Percentiles rank a stretch among this genome's conserved stretches.
These are phyloP conservation scores for Apodemia mormo DNA, from an alignment of 2,888 invertebrate species.

Conservation along the genomic window DNA sequence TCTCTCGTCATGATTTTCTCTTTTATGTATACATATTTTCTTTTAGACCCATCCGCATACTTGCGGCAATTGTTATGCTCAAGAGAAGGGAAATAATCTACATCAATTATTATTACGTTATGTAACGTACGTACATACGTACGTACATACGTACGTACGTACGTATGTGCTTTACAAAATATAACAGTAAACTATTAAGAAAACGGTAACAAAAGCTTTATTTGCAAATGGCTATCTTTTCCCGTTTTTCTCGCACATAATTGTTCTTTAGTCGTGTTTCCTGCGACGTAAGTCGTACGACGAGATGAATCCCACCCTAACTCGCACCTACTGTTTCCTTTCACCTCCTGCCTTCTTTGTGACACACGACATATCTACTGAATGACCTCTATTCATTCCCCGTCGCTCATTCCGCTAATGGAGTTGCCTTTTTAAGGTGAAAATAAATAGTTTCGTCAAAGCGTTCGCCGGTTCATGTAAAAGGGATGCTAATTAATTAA, in stretches of 20 bases:
- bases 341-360: conserved; percentile 49
- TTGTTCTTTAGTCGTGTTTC: conserved; percentile 30
- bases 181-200: not conserved
- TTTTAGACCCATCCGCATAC: too few species aligned
- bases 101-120: too few species aligned
- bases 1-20: too few species aligned
- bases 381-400: conserved; percentile 70
- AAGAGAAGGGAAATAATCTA: too few species aligned
- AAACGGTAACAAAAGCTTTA: conserved; percentile 14
- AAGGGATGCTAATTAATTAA: conserved; percentile 67
- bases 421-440: conserved; percentile 72
- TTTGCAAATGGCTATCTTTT: conserved; percentile 25
- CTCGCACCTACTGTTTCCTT: conserved; percentile 42
- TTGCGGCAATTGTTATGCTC: too few species aligned
- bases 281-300: conserved; percentile 29
- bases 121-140: too few species aligned
- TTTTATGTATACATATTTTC: too few species aligned
- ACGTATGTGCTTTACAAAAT: not conserved
- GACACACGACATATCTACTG: conserved; percentile 60
- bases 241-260: conserved; percentile 30
- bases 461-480: conserved; percentile 42
- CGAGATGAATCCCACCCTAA: conserved; percentile 30
- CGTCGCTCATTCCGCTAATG: conserved; percentile 74
- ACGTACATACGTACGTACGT: too few species aligned
- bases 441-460: conserved; percentile 64